A percentile compares a stretch with the other conserved stretches of the same genome.
These are phyloP conservation scores for Ameiurus melas DNA, from an alignment of 2,113 vertebrate genomes.

Conservation along the genomic window DNA sequence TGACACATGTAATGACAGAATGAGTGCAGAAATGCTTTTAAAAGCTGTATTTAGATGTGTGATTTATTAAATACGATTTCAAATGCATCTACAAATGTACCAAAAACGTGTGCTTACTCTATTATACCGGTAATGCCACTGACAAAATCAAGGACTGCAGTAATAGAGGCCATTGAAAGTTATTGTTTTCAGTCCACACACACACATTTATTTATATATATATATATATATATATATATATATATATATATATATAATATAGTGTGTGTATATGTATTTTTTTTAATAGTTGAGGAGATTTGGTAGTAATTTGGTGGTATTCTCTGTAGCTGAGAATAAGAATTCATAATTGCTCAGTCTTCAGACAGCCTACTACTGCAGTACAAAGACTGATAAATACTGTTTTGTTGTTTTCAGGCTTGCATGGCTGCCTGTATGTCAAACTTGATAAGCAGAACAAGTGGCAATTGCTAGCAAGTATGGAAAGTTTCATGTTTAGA, in stretches of 20 bases:
- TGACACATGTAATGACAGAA: neutral
- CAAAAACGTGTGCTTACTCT: neutral
- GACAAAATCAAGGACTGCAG: neutral
- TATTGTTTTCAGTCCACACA: neutral
- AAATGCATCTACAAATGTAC: neutral
- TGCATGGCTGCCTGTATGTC: neutral
- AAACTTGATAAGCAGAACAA: neutral
- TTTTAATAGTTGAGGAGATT: neutral
- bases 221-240: too few species aligned
- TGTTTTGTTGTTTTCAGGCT: neutral
- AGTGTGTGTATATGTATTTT: too few species aligned
- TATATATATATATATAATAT: too few species aligned
- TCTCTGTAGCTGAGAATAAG: neutral
- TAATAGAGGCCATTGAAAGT: neutral
- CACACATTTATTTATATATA: too few species aligned
- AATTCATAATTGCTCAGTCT: neutral
- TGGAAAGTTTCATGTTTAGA: neutral
- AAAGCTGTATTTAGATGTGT: neutral
- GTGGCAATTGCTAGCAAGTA: neutral
- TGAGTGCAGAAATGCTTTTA: neutral
- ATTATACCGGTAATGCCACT: neutral
- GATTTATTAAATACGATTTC: neutral
- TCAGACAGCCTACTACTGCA: neutral
- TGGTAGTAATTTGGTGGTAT: too few species aligned
- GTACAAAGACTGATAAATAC: constrained; percentile 2